Conservation (phyloP, 92 coral and sea anemone genomes). For the Galaxea fascicularis region DNA sequence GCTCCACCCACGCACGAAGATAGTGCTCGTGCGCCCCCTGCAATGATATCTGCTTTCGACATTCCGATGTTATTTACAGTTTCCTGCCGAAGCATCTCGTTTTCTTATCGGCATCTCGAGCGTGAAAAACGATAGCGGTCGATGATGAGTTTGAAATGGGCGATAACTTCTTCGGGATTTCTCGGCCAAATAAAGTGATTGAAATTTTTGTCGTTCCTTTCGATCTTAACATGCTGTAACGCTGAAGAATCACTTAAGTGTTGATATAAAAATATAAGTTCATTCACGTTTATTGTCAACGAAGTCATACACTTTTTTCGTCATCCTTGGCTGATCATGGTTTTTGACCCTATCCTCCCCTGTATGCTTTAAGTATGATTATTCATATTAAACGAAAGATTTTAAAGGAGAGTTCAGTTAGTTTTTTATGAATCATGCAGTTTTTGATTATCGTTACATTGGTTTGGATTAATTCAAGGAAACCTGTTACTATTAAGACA, state of each 20-base stretch:
- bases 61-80: constrained; percentile 56
- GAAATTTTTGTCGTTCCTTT: constrained; percentile 32
- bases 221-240: neutral
- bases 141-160: constrained; percentile 31
- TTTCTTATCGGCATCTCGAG: constrained; percentile 41
- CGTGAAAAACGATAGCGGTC: constrained; percentile 25
- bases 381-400: too few species aligned
- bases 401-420: too few species aligned
- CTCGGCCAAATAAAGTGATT: constrained; percentile 5
- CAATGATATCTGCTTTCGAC: constrained; percentile 61
- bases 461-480: neutral
- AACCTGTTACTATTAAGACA: neutral
- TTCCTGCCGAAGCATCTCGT: constrained; percentile 36
- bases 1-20: constrained; percentile 81
- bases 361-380: too few species aligned
- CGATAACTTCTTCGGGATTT: constrained; percentile 32
- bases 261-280: neutral
- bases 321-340: neutral
- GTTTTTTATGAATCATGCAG: too few species aligned
- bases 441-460: too few species aligned
- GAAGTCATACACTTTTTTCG: neutral
- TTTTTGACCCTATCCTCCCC: too few species aligned
- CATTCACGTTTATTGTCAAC: neutral
- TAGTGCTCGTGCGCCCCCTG: constrained; percentile 33
- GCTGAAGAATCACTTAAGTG: neutral